Conservation (phyloP, 1,140 invertebrate species). For the Drosophila miranda region DNA sequence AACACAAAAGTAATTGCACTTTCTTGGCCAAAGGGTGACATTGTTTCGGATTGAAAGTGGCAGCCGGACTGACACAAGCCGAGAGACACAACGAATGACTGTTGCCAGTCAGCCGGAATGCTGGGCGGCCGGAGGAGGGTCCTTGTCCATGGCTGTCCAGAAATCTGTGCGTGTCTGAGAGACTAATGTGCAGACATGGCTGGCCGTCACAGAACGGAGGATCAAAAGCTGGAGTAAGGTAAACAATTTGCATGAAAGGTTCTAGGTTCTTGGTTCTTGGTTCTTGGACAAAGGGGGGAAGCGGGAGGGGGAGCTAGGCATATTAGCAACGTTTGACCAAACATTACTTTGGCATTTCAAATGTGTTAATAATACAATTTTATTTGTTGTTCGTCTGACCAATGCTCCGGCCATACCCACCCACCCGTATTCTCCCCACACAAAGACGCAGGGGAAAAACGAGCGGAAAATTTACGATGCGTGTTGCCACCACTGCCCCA, state of each 20-base stretch:
- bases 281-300: background rate
- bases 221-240: slow-evolving; percentile 28
- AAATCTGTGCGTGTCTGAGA: slow-evolving; percentile 48
- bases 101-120: slow-evolving; percentile 7
- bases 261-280: slow-evolving; percentile 16
- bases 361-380: slow-evolving; percentile 80
- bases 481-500: slow-evolving; percentile 13
- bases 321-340: slow-evolving; percentile 74
- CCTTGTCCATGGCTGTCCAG: background rate
- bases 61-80: slow-evolving; percentile 29
- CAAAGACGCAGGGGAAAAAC: slow-evolving; percentile 25
- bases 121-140: background rate
- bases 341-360: slow-evolving; percentile 63
- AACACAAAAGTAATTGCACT: slow-evolving; percentile 63
- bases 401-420: too few species aligned
- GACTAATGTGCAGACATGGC: slow-evolving; percentile 66
- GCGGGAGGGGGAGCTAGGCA: background rate
- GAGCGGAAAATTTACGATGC: slow-evolving; percentile 70
- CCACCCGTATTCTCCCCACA: too few species aligned
- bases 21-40: slow-evolving; percentile 23
- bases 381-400: slow-evolving; percentile 48
- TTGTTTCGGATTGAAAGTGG: slow-evolving; percentile 59
- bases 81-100: background rate
- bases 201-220: slow-evolving; percentile 23
- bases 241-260: slow-evolving; percentile 68